Percentiles rank a stretch among this genome's conserved stretches.
Evolutionary conservation across 2,797 vertebrate genomes (phyloP).

Genomic region (Loris lydekkerianus): DNA sequence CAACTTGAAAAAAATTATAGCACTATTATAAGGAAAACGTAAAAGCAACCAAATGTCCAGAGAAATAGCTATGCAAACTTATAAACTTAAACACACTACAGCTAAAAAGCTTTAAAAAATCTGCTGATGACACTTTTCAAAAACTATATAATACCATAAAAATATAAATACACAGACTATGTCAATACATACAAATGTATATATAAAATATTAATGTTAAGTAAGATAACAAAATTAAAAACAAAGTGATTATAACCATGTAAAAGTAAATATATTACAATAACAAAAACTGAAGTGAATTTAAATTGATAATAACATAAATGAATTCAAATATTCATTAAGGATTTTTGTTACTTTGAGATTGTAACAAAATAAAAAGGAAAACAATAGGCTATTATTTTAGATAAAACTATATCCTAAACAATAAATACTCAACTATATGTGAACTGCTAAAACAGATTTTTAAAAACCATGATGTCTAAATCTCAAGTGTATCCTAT

Average conservation of each 20-base stretch:
- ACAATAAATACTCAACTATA: slow-evolving; percentile 64
- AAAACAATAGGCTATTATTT: slow-evolving; percentile 64
- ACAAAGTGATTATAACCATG: slow-evolving; percentile 76
- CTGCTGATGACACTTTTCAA: slow-evolving; percentile 46
- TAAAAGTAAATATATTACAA: slow-evolving; percentile 77
- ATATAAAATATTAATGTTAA: slow-evolving; percentile 69
- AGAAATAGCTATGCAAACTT: slow-evolving; percentile 44
- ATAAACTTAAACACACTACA: slow-evolving; percentile 36
- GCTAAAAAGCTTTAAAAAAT: slow-evolving; percentile 54
- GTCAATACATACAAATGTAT: slow-evolving; percentile 63
- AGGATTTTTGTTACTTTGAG: slow-evolving; percentile 62
- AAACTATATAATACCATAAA: slow-evolving; percentile 72
- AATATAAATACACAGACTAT: slow-evolving; percentile 60
- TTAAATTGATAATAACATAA: slow-evolving; percentile 62
- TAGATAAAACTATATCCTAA: slow-evolving; percentile 72
- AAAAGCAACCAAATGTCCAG: slow-evolving; percentile 59
- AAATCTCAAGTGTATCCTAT: slow-evolving; percentile 61
- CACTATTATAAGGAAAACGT: slow-evolving; percentile 63
- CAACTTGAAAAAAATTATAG: slow-evolving; percentile 58
- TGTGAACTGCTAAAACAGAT: slow-evolving; percentile 72
- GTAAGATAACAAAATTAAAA: slow-evolving; percentile 76
- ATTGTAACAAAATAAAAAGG: slow-evolving; percentile 70
- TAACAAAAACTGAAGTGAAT: slow-evolving; percentile 69
- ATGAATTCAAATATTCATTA: slow-evolving; percentile 71
- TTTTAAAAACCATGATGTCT: slow-evolving; percentile 41